Base-by-base conservation (phyloP, 2,888 invertebrate species). In the Physocephala rufipes region DNA sequence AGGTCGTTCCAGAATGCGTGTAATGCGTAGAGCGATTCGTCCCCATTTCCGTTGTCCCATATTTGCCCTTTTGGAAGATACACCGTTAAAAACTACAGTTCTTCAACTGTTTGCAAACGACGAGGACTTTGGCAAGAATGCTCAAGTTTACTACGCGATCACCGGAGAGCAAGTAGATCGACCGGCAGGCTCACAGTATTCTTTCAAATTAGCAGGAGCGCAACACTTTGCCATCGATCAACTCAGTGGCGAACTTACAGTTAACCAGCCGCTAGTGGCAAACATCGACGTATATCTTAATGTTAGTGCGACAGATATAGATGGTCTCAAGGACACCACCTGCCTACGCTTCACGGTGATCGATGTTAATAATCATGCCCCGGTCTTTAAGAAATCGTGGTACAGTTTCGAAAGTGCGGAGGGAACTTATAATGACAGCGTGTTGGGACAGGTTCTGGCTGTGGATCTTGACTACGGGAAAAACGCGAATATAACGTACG, bases 311-410 rank as follows among this genome's bases (percentile, higher is more conserved):
- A 87, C 89, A 19, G 96, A 96, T 82, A 89, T 90, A 0, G 94
- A 92, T 4, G 92, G 92, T 2, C 84, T 95, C 2, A 89, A 89
- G 76, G 94, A 94, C 76, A 88, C 89, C 67, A 89, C 93, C 1
- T 89, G 90, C 7, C 84, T 95, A 3, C 88, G 91, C 76, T 88
- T 95, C n/a, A 90, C 90, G 64, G 89, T 95, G 0, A 90, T 90
- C 78, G 94, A 94, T 79, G 90, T 95, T 0, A 95, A 95, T 82
- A 92, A 95, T 78, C 94, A 95, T 82, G 90, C 92, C 5, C 95
- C 95, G 0, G 90, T 91, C 75, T 95, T 95, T 76, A 91, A 91
- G 76, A 93, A 93, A 77, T 90, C 93, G 0, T 93, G 91, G 90
- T 95, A 95, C 81, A 92, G 89, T 66, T 95, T 95, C 76, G 92